Percentiles rank a stretch among this genome's conserved stretches.
Evolutionary conservation across 2,113 vertebrate genomes (phyloP).

Genomic region (Forbesichthys agassizii): DNA sequence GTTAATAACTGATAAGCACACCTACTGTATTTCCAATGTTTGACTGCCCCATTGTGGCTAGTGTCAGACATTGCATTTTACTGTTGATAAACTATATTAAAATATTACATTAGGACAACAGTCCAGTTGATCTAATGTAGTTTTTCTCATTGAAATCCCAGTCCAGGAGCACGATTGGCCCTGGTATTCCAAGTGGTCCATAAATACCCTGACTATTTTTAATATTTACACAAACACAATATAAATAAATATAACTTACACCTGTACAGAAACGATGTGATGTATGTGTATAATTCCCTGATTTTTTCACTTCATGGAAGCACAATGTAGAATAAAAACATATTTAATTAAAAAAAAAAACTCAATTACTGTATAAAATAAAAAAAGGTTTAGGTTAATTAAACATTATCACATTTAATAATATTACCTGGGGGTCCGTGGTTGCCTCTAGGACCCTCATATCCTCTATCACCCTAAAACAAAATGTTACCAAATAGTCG

Average conservation of each 20-base stretch:
- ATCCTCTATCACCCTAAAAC: constrained; percentile 86
- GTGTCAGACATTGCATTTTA: too few relatives aligned
- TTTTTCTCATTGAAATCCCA: constrained; percentile 78
- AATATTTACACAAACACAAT: neutral
- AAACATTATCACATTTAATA: constrained; percentile 87
- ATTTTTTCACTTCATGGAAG: neutral
- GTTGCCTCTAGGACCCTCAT: constrained; percentile 73
- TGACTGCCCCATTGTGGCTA: too few relatives aligned
- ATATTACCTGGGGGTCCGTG: constrained; percentile 75
- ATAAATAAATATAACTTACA: neutral
- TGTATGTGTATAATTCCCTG: neutral
- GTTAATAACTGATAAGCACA: too few relatives aligned
- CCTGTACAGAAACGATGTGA: neutral
- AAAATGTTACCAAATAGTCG: neutral
- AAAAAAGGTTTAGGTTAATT: neutral
- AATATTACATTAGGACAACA: too few relatives aligned
- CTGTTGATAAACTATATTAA: too few relatives aligned
- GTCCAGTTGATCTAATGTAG: constrained; percentile 23
- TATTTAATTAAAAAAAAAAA: too few relatives aligned
- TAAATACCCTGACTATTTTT: constrained; percentile 70
- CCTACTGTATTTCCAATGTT: too few relatives aligned
- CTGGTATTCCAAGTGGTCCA: constrained; percentile 71
- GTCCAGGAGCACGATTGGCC: constrained; percentile 61
- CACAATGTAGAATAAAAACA: too few relatives aligned
- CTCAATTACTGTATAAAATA: neutral